phyloP scores from a whole-genome alignment of 2,888 invertebrate genomes.

The Drosophila eohydei region DNA sequence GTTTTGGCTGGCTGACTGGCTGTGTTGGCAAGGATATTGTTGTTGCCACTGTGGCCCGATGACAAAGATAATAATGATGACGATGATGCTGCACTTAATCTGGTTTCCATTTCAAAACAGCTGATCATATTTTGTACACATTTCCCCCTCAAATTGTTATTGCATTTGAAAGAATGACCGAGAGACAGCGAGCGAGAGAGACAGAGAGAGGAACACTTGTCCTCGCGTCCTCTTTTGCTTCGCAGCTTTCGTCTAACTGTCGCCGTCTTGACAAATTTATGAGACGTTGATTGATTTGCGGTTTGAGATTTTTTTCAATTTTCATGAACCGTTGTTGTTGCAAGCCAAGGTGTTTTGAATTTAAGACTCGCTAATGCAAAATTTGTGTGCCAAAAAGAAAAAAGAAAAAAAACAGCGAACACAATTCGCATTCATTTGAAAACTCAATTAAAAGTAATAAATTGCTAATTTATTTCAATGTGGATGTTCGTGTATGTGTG shows the following conservation, averaged over 20 bases:
- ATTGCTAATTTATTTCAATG: slow-evolving; percentile 44
- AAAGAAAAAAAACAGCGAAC: slow-evolving; percentile 18
- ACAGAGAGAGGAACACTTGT: not conserved
- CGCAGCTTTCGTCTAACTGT: slow-evolving; percentile 57
- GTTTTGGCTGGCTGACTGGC: slow-evolving; percentile 33
- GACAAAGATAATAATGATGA: slow-evolving; percentile 46
- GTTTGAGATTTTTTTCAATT: slow-evolving; percentile 43
- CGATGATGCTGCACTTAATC: slow-evolving; percentile 67
- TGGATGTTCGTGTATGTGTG: not conserved
- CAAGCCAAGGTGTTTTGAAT: slow-evolving; percentile 39
- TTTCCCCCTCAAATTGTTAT: not conserved
- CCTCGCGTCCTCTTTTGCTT: slow-evolving; percentile 5
- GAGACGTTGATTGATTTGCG: slow-evolving; percentile 82
- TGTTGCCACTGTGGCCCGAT: slow-evolving; percentile 23
- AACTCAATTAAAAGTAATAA: slow-evolving; percentile 66
- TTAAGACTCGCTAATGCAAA: slow-evolving; percentile 49
- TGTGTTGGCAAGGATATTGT: slow-evolving; percentile 34
- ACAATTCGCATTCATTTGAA: slow-evolving; percentile 35
- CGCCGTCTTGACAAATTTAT: slow-evolving; percentile 78
- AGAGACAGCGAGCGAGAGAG: not conserved
- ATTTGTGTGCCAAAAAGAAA: slow-evolving; percentile 51
- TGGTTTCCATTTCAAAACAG: slow-evolving; percentile 68
- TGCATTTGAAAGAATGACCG: not conserved
- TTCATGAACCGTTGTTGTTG: slow-evolving; percentile 31
- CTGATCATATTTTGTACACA: slow-evolving; percentile 48